phyloP scores from a whole-genome alignment of 2,888 invertebrate genomes.

The Drosophila mercatorum region DNA sequence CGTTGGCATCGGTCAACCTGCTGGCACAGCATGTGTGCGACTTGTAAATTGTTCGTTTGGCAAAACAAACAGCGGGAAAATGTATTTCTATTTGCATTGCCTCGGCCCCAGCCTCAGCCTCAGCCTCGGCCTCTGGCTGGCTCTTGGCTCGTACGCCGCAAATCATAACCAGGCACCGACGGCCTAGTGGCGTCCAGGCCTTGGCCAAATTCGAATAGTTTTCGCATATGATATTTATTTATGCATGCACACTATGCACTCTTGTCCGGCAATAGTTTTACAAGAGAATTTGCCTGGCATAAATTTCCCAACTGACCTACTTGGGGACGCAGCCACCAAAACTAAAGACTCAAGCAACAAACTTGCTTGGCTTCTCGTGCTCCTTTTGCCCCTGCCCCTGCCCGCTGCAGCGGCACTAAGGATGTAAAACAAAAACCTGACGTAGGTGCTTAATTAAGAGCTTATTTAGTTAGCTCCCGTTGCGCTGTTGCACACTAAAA shows the following conservation, averaged over 20 bases:
- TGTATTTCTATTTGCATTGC: slow-evolving; percentile 68
- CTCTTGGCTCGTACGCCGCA: slow-evolving; percentile 16
- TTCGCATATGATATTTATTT: slow-evolving; percentile 66
- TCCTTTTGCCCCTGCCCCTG: slow-evolving; percentile 13
- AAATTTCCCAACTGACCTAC: slow-evolving; percentile 58
- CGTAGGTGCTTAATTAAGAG: slow-evolving; percentile 75
- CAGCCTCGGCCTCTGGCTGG: neutral
- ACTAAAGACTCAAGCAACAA: slow-evolving; percentile 67
- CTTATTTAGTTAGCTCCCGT: slow-evolving; percentile 62
- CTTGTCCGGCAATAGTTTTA: slow-evolving; percentile 59
- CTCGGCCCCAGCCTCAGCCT: neutral
- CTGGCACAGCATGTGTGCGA: slow-evolving; percentile 76
- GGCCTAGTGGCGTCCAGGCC: slow-evolving; percentile 20
- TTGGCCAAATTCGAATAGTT: slow-evolving; percentile 47
- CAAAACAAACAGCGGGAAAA: slow-evolving; percentile 75
- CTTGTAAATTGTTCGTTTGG: slow-evolving; percentile 72
- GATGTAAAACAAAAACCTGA: slow-evolving; percentile 53
- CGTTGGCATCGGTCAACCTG: slow-evolving; percentile 63
- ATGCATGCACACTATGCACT: slow-evolving; percentile 52
- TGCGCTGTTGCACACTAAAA: slow-evolving; percentile 27
- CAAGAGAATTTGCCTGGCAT: slow-evolving; percentile 59
- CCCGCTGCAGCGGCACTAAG: slow-evolving; percentile 34
- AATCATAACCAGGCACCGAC: slow-evolving; percentile 58
- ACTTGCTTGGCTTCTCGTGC: slow-evolving; percentile 44
- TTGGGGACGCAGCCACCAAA: slow-evolving; percentile 54